Evolutionary conservation across 92 coral and sea anemone species (phyloP).

Genomic region (Umimayanthus chanpuru): DNA sequence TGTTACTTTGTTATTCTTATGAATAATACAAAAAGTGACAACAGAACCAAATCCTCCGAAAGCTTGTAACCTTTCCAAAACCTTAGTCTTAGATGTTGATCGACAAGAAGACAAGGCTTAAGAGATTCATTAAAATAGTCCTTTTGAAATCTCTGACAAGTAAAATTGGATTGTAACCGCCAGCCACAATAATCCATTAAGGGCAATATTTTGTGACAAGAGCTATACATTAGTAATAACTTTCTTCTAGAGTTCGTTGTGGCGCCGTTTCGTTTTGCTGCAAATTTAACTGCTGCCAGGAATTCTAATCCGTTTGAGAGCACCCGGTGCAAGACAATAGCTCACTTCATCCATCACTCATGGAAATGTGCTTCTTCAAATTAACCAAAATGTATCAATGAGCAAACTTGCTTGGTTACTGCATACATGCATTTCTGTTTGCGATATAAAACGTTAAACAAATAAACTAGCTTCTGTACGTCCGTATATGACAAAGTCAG

Average conservation of each 20-base stretch:
- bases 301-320: neutral
- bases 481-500: too few relatives aligned
- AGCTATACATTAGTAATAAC: conserved; percentile 24
- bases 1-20: too few relatives aligned
- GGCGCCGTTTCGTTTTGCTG: neutral
- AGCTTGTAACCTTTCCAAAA: neutral
- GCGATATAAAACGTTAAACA: neutral
- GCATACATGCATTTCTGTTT: neutral
- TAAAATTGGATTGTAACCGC: conserved; percentile 10
- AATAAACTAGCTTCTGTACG: neutral
- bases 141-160: neutral
- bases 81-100: neutral
- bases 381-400: neutral
- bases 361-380: conserved; percentile 1
- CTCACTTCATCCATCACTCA: neutral
- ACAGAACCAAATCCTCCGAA: neutral
- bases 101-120: neutral
- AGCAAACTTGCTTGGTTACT: neutral
- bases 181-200: conserved; percentile 23
- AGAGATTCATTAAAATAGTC: neutral
- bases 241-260: neutral
- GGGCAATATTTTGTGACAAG: conserved; percentile 10
- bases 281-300: neutral
- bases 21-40: neutral
- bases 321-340: neutral